Evolutionary conservation across 2,888 invertebrate species (phyloP), one percentile per base, ranked within the genome.

Genomic region (Acrocera orbiculus): DNA sequence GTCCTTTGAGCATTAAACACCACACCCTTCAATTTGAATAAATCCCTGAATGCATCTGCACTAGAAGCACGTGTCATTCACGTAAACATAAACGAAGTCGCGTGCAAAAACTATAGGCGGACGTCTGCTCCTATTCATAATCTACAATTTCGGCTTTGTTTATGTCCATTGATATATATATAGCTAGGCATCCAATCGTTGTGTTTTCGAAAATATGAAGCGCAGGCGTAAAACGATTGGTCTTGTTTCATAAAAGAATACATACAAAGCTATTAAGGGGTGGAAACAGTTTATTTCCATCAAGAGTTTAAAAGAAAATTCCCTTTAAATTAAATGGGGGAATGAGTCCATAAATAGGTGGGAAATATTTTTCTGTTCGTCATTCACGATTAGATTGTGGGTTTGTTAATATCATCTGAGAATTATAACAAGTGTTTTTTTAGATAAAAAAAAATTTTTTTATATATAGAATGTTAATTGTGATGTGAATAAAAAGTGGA

Each of bases 371-470:
- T 47, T 45, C 40, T 46, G 53, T 50, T 55, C 53, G 55, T 57
- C 58, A 58, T 58, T 58, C 58, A 54, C 50, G 56, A 50, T 51
- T 53, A 47, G 53, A 51, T 51, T 52, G 53, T 53, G 51, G 37
- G 19, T 7, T 19, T 19, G 8, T 19, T 7, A 19, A 7, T 19
- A 19, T 8, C 5, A 19, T 7, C 19, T 19, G 19, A 7, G 8
- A 19, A 19, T 19, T 19, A n/a, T n/a, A n/a, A n/a, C n/a, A n/a
- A n/a, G n/a, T n/a, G n/a, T n/a, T n/a, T n/a, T n/a, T n/a, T n/a
- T n/a, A n/a, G n/a, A n/a, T n/a, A n/a, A n/a, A n/a, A n/a, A n/a
- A n/a, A n/a, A n/a, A n/a, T n/a, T n/a, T n/a, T n/a, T n/a, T n/a
- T n/a, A 8, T n/a, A 11, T 23, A 11, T n/a, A n/a, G n/a, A n/a